Base-by-base conservation (phyloP, 2,113 vertebrate genomes). In the Aspidoscelis tigris region DNA sequence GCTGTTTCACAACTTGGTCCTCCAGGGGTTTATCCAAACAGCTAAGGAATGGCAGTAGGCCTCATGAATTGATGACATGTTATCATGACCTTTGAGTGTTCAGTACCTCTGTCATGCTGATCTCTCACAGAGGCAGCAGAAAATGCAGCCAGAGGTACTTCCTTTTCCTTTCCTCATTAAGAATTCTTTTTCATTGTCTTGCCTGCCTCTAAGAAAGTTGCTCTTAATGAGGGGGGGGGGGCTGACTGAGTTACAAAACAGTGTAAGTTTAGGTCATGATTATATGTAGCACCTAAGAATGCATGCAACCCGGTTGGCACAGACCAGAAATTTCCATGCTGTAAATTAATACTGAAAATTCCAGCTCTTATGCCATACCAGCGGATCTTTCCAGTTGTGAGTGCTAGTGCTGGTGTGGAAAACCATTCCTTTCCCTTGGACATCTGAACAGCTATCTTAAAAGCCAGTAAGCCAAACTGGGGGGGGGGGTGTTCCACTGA, bases 1-100 rank as follows among this genome's bases (percentile, higher is more conserved):
- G 72, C 44, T 76, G 78, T 68, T 81, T 68, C 14, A 21, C 78
- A 86, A 33, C 2, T 24, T 55, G 73, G 20, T 76, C 77, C 77
- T 84, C 79, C 61, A 83, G 80, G 64, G 86, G 1, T 70, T 76
- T 92, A 89, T 81, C 76, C 82, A 83, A 78, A 75, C n/a, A 88
- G 69, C 81, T 87, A 3, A 65, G 41, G n/a, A 80, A 26, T 87
- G 76, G 58, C 77, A 86, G 69, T 65, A 79, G 84, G 82, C 58
- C 53, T 86, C 82, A 24, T 81, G 84, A 85, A 86, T 83, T 92
- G 84, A 91, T 1, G 44, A 68, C 76, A 47, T 91, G 80, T 87
- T 92, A 89, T 91, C 74, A 6, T 87, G 71, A 89, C 89, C 83
- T 94, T 78, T 93, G 61, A 43, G 88, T 89, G 73, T 66, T 81